Conservation (phyloP, 1,140 invertebrate species). For the Rhizoglyphus robini region DNA sequence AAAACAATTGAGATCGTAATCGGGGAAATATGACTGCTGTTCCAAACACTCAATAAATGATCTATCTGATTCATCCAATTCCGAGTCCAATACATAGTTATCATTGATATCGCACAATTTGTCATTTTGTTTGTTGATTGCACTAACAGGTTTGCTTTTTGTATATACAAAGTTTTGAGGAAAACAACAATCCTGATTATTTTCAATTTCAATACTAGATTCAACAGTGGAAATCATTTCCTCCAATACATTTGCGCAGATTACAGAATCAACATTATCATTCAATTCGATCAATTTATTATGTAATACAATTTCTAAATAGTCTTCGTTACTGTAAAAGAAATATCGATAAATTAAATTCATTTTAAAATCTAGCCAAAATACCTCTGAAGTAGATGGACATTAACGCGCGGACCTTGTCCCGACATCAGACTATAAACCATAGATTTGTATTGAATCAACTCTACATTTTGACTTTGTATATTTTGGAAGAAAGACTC, state of each 20-base stretch:
- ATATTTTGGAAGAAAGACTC: not conserved
- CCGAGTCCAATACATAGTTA: not conserved
- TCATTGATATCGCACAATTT: slow-evolving; percentile 1
- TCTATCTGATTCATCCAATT: too few relatives aligned
- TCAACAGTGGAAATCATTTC: not conserved
- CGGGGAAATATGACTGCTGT: not conserved
- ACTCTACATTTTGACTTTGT: not conserved
- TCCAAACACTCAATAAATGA: too few relatives aligned
- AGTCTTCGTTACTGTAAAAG: too few relatives aligned
- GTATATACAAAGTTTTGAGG: too few relatives aligned
- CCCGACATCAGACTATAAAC: not conserved
- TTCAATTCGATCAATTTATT: not conserved
- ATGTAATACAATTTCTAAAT: too few relatives aligned
- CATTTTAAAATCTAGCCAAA: too few relatives aligned
- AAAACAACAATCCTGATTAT: too few relatives aligned
- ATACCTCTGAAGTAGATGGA: too few relatives aligned
- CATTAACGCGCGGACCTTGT: too few relatives aligned
- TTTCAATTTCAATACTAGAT: not conserved
- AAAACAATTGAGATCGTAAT: not conserved
- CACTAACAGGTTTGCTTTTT: too few relatives aligned
- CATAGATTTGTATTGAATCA: not conserved
- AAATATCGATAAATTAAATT: too few relatives aligned
- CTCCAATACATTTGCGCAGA: not conserved
- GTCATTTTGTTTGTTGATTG: not conserved
- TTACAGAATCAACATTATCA: not conserved